Conservation (phyloP, 2,888 invertebrate species). For the Epicampocera succincta region DNA sequence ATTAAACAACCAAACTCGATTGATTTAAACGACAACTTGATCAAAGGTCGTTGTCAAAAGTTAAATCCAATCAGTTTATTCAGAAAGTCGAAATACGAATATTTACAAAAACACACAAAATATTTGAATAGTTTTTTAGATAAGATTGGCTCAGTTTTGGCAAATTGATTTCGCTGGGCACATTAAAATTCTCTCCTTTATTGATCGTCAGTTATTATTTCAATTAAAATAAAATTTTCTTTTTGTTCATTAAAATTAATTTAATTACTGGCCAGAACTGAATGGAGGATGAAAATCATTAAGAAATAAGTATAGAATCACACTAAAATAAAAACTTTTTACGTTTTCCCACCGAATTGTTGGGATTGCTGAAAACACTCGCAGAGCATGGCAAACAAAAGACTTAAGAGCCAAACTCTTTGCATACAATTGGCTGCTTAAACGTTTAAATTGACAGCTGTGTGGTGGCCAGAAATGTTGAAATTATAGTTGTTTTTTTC, state of each 20-base stretch:
- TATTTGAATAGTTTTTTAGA: no score
- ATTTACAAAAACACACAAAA: no score
- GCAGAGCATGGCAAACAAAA: slow-evolving; percentile 39
- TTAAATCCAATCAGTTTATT: no score
- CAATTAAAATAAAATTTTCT: background rate
- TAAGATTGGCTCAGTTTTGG: no score
- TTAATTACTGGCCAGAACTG: slow-evolving; percentile 6
- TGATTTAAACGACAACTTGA: no score
- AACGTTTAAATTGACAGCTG: slow-evolving; percentile 40
- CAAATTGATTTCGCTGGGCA: background rate
- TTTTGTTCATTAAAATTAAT: background rate
- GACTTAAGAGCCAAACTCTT: slow-evolving; percentile 40
- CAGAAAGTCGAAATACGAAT: no score
- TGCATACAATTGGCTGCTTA: slow-evolving; percentile 1
- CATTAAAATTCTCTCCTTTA: no score
- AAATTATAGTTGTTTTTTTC: background rate
- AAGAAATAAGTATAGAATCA: slow-evolving; percentile 1
- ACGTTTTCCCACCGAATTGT: slow-evolving; percentile 10
- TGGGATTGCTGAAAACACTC: slow-evolving; percentile 1
- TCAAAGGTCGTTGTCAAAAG: no score
- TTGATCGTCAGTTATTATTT: background rate
- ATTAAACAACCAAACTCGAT: no score
- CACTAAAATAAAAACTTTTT: background rate
- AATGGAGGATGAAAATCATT: slow-evolving; percentile 18
- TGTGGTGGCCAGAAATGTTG: background rate